These are phyloP conservation scores for Callipepla squamata DNA, from an alignment of 2,113 vertebrate genomes.

Conservation along the genomic window DNA sequence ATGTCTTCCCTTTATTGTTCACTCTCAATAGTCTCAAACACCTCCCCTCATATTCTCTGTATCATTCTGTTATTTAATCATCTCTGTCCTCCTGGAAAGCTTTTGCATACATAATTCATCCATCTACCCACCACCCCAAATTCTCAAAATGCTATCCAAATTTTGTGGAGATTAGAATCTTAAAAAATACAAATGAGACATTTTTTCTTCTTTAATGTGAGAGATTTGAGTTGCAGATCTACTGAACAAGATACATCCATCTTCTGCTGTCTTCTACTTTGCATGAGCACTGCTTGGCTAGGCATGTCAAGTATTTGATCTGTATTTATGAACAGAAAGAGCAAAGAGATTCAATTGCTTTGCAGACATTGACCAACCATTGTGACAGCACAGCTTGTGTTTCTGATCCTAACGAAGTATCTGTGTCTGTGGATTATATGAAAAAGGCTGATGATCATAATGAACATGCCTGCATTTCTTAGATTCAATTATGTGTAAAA, in stretches of 20 bases:
- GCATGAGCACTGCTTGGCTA: fast-evolving
- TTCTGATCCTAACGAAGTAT: background rate
- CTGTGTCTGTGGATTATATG: background rate
- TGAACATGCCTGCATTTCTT: background rate
- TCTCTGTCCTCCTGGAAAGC: background rate
- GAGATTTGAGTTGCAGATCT: background rate
- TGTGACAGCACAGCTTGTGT: background rate
- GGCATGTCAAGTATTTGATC: fast-evolving
- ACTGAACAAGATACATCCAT: background rate
- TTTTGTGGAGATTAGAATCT: background rate
- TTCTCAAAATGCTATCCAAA: background rate
- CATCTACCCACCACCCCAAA: fast-evolving
- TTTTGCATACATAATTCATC: background rate
- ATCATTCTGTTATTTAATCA: background rate
- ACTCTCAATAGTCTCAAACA: background rate
- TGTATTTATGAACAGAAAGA: background rate
- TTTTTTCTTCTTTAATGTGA: background rate
- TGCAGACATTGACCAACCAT: background rate
- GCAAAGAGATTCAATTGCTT: background rate
- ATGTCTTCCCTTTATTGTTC: background rate
- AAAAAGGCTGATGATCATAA: background rate
- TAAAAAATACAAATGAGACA: background rate
- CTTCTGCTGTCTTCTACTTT: background rate
- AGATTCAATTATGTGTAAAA: background rate
- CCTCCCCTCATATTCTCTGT: background rate